A percentile compares a stretch with the other conserved stretches of the same genome.
These are phyloP conservation scores for Macropodus opercularis DNA, from an alignment of 2,797 vertebrate genomes.

Conservation along the genomic window DNA sequence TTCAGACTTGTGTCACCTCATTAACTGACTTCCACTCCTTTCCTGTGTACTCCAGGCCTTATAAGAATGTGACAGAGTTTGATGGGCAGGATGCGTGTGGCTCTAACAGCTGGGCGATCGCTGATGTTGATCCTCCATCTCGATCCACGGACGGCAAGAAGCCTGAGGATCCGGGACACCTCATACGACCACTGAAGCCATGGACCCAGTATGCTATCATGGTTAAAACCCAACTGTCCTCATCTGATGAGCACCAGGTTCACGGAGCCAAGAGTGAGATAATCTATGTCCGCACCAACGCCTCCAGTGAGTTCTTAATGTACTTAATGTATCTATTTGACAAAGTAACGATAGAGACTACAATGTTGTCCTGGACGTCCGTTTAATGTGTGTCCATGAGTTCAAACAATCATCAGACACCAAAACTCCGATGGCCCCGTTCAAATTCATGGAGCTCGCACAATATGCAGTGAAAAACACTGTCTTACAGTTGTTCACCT, in stretches of 20 bases:
- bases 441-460: too few species aligned
- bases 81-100: conserved; percentile 97
- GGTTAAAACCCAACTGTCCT: conserved; percentile 94
- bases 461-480: conserved; percentile 1
- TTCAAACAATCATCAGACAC: too few species aligned
- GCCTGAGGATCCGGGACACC: conserved; percentile 82
- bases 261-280: conserved; percentile 96
- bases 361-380: too few species aligned
- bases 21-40: neutral
- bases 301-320: conserved; percentile 88
- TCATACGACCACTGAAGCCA: conserved; percentile 91
- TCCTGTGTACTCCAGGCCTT: conserved; percentile 79
- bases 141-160: conserved; percentile 83
- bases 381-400: too few species aligned
- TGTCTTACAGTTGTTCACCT: conserved; percentile 1
- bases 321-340: neutral
- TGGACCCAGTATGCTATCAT: conserved; percentile 98
- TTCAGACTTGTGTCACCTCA: too few species aligned
- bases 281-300: conserved; percentile 93
- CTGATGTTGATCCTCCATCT: conserved; percentile 90
- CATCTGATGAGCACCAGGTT: conserved; percentile 90
- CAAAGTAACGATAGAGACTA: neutral
- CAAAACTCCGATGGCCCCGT: too few species aligned
- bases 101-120: conserved; percentile 96
- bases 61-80: conserved; percentile 94